phyloP scores from a whole-genome alignment of 2,888 invertebrate genomes.

The Lasioglossum morio region DNA sequence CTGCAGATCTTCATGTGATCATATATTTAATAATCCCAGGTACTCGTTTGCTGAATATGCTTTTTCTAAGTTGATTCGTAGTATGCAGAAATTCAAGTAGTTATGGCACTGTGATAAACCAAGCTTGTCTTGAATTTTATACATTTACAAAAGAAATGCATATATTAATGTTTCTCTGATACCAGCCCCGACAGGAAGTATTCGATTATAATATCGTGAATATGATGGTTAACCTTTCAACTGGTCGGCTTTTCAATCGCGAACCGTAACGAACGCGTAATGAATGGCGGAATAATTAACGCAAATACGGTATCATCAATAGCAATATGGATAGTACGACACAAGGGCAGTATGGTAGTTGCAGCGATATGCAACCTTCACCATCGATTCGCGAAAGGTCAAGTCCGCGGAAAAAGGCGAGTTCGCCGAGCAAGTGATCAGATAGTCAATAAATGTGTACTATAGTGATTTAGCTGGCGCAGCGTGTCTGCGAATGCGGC shows the following conservation, averaged over 20 bases:
- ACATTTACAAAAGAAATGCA: too few relatives aligned
- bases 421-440: not conserved
- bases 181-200: too few relatives aligned
- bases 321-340: too few relatives aligned
- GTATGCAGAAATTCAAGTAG: too few relatives aligned
- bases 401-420: not conserved
- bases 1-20: not conserved
- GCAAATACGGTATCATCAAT: too few relatives aligned
- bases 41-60: not conserved
- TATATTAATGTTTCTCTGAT: too few relatives aligned
- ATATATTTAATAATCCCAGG: not conserved
- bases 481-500: not conserved
- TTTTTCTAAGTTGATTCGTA: not conserved
- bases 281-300: too few relatives aligned
- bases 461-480: not conserved
- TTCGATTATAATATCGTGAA: not conserved
- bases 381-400: constrained; percentile 6
- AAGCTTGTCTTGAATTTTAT: too few relatives aligned
- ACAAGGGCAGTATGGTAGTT: not conserved
- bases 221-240: not conserved
- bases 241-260: too few relatives aligned
- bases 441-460: not conserved
- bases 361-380: not conserved
- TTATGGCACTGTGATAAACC: too few relatives aligned
- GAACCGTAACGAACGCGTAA: too few relatives aligned